phyloP scores from a whole-genome alignment of 1,140 invertebrate species.

The Tetramorium simillimum region DNA sequence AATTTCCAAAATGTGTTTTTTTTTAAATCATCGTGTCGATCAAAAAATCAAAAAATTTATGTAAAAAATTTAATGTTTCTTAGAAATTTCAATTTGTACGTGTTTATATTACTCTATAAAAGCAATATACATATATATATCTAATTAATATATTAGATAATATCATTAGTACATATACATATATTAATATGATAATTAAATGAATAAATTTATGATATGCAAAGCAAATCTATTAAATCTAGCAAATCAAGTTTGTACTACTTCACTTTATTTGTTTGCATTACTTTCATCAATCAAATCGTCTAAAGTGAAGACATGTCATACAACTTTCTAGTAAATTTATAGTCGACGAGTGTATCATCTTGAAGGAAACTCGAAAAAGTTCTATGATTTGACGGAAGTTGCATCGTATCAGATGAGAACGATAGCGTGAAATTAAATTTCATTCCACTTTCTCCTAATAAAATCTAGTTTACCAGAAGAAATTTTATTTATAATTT shows the following conservation, averaged over 20 bases:
- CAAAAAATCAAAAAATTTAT: too few relatives aligned
- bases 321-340: conserved; percentile 8
- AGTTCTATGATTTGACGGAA: not conserved
- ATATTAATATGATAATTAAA: not conserved
- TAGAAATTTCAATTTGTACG: too few relatives aligned
- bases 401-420: conserved; percentile 6
- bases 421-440: conserved; percentile 16
- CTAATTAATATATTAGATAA: not conserved
- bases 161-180: too few relatives aligned
- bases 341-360: not conserved
- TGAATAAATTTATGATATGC: not conserved
- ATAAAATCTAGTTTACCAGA: not conserved
- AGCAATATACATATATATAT: too few relatives aligned
- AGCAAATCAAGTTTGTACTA: not conserved
- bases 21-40: too few relatives aligned
- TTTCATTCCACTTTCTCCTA: conserved; percentile 22
- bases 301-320: not conserved
- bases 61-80: too few relatives aligned
- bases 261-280: not conserved
- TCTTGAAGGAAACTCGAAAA: not conserved
- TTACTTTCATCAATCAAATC: not conserved
- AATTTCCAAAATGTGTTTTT: not conserved
- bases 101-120: too few relatives aligned
- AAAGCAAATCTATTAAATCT: not conserved
- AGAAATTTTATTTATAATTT: not conserved